Conservation (phyloP, 2,888 invertebrate species). For the Cremastobaeus sp. region DNA sequence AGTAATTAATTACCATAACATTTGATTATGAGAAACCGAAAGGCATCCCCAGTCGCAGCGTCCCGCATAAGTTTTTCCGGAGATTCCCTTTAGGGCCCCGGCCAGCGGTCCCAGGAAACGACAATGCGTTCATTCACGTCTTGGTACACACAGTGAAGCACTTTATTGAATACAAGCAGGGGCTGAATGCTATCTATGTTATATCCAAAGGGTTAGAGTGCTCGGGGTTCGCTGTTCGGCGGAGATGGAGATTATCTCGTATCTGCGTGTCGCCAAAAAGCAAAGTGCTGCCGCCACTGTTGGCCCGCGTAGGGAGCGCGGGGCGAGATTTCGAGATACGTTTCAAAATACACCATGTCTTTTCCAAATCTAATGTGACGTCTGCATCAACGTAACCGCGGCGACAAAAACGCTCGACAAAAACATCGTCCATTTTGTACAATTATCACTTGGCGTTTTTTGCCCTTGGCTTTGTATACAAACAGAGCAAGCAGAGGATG, state of each 20-base stretch:
- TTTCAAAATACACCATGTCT: conserved; percentile 69
- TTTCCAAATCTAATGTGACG: conserved; percentile 77
- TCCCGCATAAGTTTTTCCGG: conserved; percentile 57
- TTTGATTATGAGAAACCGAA: conserved; percentile 41
- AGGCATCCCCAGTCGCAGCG: conserved; percentile 48
- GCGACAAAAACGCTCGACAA: conserved; percentile 53
- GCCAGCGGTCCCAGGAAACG: conserved; percentile 55
- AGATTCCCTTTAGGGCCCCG: conserved; percentile 37
- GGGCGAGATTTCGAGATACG: conserved; percentile 69
- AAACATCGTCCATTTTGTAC: conserved; percentile 46
- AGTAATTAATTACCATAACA: conserved; percentile 9
- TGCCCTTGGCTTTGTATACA: conserved; percentile 17
- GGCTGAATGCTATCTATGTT: conserved; percentile 77
- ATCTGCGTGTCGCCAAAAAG: conserved; percentile 75
- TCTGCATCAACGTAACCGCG: conserved; percentile 74
- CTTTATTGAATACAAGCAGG: conserved; percentile 73
- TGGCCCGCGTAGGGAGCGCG: conserved; percentile 58
- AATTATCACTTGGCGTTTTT: conserved; percentile 53
- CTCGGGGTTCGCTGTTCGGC: conserved; percentile 72
- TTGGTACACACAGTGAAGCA: conserved; percentile 66
- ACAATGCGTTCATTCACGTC: conserved; percentile 72
- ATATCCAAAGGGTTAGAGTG: conserved; percentile 73
- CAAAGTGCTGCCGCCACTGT: conserved; percentile 69
- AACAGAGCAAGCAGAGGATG: conserved; percentile 14
- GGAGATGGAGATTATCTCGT: conserved; percentile 77